Percentiles rank a stretch among this genome's conserved stretches.
Conservation (phyloP, 2,797 vertebrate genomes). For the Columba guinea region DNA sequence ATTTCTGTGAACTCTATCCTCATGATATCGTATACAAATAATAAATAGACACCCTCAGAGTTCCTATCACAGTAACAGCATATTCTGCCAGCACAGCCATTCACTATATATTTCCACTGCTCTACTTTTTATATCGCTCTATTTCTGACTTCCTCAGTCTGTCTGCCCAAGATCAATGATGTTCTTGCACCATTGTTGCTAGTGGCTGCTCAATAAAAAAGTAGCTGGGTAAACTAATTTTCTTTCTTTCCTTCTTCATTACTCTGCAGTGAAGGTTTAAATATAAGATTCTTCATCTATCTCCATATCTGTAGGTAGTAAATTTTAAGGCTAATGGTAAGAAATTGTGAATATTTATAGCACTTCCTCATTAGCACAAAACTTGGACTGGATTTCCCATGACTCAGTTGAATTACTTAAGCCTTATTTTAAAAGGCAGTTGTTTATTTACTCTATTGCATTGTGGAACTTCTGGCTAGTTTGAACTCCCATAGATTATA, state of each 20-base stretch:
- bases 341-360: constrained; percentile 69
- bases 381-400: constrained; percentile 32
- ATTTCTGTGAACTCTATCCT: constrained; percentile 37
- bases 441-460: constrained; percentile 63
- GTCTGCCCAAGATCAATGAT: constrained; percentile 19
- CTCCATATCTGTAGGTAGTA: constrained; percentile 35
- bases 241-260: constrained; percentile 47
- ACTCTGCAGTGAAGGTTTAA: constrained; percentile 18
- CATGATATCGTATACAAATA: constrained; percentile 30
- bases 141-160: constrained; percentile 8
- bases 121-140: neutral
- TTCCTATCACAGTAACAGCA: neutral
- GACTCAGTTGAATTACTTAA: constrained; percentile 52
- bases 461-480: constrained; percentile 8
- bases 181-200: neutral
- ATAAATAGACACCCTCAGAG: constrained; percentile 9
- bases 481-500: neutral
- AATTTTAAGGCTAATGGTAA: constrained; percentile 49
- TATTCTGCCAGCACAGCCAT: neutral
- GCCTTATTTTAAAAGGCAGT: constrained; percentile 42
- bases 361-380: constrained; percentile 34
- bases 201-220: constrained; percentile 23
- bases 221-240: constrained; percentile 40
- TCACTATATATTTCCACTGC: neutral
- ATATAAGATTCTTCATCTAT: constrained; percentile 7